Conservation (phyloP, 2,113 vertebrate species). For the Crotalus viridis region DNA sequence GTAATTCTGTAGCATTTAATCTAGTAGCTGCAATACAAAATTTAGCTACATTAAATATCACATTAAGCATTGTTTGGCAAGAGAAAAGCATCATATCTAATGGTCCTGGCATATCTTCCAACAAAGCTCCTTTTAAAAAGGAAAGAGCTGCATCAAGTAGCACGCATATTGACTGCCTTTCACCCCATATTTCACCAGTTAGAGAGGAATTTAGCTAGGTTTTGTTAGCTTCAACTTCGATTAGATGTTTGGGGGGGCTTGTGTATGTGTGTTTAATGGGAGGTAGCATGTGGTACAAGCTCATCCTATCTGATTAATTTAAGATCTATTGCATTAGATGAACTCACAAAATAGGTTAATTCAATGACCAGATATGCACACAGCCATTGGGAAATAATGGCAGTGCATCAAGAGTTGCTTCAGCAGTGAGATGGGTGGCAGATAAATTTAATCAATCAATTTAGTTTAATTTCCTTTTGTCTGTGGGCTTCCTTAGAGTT, state of each 20-base stretch:
- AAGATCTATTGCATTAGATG: not conserved
- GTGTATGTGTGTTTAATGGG: not conserved
- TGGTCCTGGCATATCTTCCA: not conserved
- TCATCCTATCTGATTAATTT: not conserved
- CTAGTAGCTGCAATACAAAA: not conserved
- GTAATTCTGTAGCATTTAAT: not conserved
- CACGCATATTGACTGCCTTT: not conserved
- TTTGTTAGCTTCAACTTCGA: not conserved
- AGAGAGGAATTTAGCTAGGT: not conserved
- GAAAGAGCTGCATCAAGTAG: not conserved
- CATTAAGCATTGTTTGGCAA: not conserved
- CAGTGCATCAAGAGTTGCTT: not conserved
- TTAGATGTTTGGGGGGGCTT: not conserved
- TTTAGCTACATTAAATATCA: not conserved
- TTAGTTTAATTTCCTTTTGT: not conserved
- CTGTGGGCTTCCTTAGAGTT: not conserved
- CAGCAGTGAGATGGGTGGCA: not conserved
- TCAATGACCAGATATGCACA: not conserved
- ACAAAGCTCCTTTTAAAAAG: not conserved
- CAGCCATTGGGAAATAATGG: not conserved
- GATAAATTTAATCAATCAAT: not conserved
- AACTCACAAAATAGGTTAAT: not conserved
- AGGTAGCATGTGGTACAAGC: not conserved
- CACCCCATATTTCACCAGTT: not conserved
- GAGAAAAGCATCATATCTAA: not conserved